Base-by-base conservation (phyloP, 2,113 vertebrate genomes). In the Xyliphius kryptos region DNA sequence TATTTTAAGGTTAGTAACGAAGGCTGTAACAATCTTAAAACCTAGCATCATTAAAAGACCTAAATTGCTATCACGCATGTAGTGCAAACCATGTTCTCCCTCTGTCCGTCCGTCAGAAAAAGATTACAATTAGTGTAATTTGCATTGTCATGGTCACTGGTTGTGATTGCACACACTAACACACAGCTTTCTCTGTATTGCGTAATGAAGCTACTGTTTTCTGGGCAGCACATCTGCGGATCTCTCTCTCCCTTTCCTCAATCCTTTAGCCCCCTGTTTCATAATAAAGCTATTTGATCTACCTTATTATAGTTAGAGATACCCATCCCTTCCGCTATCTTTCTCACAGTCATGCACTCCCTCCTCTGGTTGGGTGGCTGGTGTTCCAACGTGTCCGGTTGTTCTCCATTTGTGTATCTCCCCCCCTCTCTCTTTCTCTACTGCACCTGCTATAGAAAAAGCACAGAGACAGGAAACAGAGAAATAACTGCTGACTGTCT, bases 401-500 rank as follows among this genome's bases (percentile, higher is more conserved):
- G 73, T 72, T 63, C 66, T 71, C 72, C 78, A 81, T 79, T 74
- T 74, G 75, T 71, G 57, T 58, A 13, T 61, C 67, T 54, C 65
- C 59, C 26, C 53, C 68, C n/a, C n/a, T 69, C 56, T 52, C 63
- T 71, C 57, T 69, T 61, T 53, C 68, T 54, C 65, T 58, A 64
- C 59, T 76, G 77, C 79, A 75, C 61, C 56, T 55, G 72, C 78
- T 68, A 70, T 61, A 46, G 61, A 47, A 61, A 32, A 32, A 32
- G 7, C 26, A 3, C 26, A 32, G 26, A 61, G 63, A 73, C 77
- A 79, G 77, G 77, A 79, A 76, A 72, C 71, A 71, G 75, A 67
- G 61, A 77, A 75, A 75, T 79, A 77, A 74, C 73, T 77, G 62
- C 76, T 66, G 66, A 74, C 61, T 74, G 63, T 76, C 71, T 75